Base-by-base conservation (phyloP, 2,113 vertebrate genomes). In the Phoenicopterus ruber region DNA sequence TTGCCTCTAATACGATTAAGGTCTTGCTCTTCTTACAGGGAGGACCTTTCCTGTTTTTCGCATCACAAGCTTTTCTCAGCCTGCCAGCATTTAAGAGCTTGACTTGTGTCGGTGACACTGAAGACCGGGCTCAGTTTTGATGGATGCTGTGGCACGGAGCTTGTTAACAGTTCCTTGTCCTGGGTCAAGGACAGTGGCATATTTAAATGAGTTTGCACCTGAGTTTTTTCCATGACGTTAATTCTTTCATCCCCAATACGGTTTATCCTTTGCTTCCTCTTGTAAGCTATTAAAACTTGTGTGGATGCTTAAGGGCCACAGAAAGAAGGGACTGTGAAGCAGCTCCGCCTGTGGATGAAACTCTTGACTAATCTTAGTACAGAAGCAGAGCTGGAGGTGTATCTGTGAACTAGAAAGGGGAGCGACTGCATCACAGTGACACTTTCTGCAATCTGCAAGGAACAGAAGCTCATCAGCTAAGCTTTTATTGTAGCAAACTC, bases 371-470 rank as follows among this genome's bases (percentile, higher is more conserved):
- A 12, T 58, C 17, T 47, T 21, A 5, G 42, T 14, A 4, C 8
- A n/a, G 49, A 44, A 70, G 66, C 17, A 20, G 94, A 47, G 61
- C 34, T 34, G 42, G 32, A 67, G 52, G 22, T 0, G 2, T 28
- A 18, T n/a, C 66, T 19, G 31, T 36, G 73, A 52, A 26, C 38
- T 19, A 13, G 38, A 34, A 52, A 9, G 49, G 44, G 74, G 15
- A 82, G 34, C 0, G 2, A 38, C 47, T 42, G 29, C 19, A 7
- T 38, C 18, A 18, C 18, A 18, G 0, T 3, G 40, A n/a, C 13
- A 15, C 24, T 11, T 50, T 7, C 32, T 62, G 67, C 80, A 54
- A 0, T 21, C 34, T 84, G 36, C 54, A 73, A 29, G 42, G 65
- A 89, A 9, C 36, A 67, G 50, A 22, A 89, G 36, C 44, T 92